Base-by-base conservation (phyloP, 2,888 invertebrate genomes). In the Auanema sp. region DNA sequence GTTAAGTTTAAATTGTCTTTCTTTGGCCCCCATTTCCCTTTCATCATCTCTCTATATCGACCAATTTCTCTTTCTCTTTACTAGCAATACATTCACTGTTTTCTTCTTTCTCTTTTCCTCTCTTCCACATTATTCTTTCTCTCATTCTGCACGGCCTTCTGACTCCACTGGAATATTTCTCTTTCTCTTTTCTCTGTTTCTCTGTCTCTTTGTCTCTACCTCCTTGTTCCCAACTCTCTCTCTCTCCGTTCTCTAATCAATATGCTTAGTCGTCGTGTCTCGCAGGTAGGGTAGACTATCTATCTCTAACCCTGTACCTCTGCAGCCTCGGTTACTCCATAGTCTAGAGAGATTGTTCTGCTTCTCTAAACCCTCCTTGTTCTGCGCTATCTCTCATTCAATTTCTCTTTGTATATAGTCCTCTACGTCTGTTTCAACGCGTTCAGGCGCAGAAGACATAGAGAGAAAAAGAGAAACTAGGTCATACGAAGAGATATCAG, bases 51-150 rank as follows among this genome's bases (percentile, higher is more conserved):
- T 51, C 11, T 42, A 16, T 33, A 33, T 51, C 51, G 40, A 33
- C 8, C 51, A 33, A 6, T 51, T 16, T 51, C 59, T 58, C 21
- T 25, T 16, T 25, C n/a, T 58, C 57, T 33, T 33, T 33, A 33
- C 33, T 33, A 33, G 33, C 33, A 33, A 33, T 33, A 33, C 33
- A 33, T 33, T 33, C 33, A 33, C 33, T 33, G 33, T 33, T 33
- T 33, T 33, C 33, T 23, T 47, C 49, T 40, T 50, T 50, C 50
- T 21, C 24, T 23, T 23, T 47, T n/a, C 21, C n/a, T 18, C 25
- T 47, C 47, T 18, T 33, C 49, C 43, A 23, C 44, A 4, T 21
- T 47, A 23, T 16, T 49, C 43, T 18, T 40, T 44, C 55, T 44
- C 54, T 54, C 51, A 33, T 33, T 33, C 33, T 33, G 33, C 33